Base-by-base conservation (phyloP, 2,888 invertebrate species). In the Stenotaenia linearis region DNA sequence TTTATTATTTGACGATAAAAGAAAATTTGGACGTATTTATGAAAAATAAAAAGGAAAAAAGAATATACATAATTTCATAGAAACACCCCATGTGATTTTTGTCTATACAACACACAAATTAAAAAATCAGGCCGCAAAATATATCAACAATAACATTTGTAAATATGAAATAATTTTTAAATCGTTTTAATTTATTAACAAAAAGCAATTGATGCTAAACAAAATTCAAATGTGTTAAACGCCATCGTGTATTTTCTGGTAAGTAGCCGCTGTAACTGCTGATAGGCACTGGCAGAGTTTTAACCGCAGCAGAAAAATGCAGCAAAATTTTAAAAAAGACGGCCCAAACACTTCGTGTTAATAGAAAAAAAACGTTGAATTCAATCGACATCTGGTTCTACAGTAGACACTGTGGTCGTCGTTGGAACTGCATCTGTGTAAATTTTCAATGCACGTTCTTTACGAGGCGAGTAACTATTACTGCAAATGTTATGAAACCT, bases 361-460 rank as follows among this genome's bases (percentile, higher is more conserved):
- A 28, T 10, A 25, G 10, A 23, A 69, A 69, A 69, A 69, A 69
- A 10, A 69, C 9, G 4, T 7, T 12, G 50, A 32, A 37, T 77
- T 77, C 77, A 77, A 40, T 77, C 77, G 18, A 77, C 77, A 23
- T 78, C 79, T 0, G 79, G 76, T 56, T 80, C 80, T 21, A 32
- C n/a, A 6, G 69, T 28, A 4, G 79, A 18, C n/a, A 75, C 7
- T 6, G 80, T 18, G 0, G 69, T 40, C 21, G 75, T 79, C 32
- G 79, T 75, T 28, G 84, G 83, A 30, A 83, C 84, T 76, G 88
- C 86, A 83, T 92, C 91, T 83, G 91, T 86, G 85, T 92, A 91
- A 83, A 93, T 93, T 87, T 92, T 92, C 78, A 93, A 87, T 35
- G 91, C 91, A 83, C 89, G 88, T 85, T 93, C 93, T 83, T 90